phyloP scores from a whole-genome alignment of 2,888 invertebrate species.

The Ommatoiulus sabulosus region DNA sequence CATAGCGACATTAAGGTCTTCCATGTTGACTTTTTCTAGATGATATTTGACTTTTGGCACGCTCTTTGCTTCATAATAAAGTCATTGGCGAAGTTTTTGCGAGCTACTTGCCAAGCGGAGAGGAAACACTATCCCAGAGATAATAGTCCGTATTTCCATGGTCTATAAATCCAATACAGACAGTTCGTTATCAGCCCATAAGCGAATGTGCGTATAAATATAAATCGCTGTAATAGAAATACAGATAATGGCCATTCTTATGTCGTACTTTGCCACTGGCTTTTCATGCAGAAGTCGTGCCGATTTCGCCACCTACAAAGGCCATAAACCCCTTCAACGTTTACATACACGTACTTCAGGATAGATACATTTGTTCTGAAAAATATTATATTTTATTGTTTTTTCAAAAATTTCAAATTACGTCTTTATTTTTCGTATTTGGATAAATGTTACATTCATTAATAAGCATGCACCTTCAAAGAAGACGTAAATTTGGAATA shows the following conservation, averaged over 20 bases:
- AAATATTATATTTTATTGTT: too few species aligned
- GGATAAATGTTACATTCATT: too few species aligned
- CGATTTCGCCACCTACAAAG: background rate
- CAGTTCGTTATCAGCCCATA: conserved; percentile 48
- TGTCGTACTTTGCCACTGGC: background rate
- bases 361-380: too few species aligned
- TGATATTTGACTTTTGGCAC: conserved; percentile 48
- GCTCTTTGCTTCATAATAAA: conserved; percentile 48
- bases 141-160: conserved; percentile 47
- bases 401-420: too few species aligned
- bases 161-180: conserved; percentile 45
- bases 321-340: background rate
- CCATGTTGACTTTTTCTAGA: conserved; percentile 45
- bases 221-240: conserved; percentile 41
- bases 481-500: too few species aligned
- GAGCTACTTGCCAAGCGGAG: conserved; percentile 29
- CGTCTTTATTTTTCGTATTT: too few species aligned
- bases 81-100: conserved; percentile 48
- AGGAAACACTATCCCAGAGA: conserved; percentile 32
- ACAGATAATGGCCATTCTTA: conserved; percentile 25
- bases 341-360: too few species aligned
- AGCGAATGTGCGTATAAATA: conserved; percentile 48
- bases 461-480: too few species aligned
- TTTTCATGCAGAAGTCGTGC: background rate
- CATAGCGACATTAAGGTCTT: conserved; percentile 48